A percentile compares a stretch with the other conserved stretches of the same genome.
These are phyloP conservation scores for Onychostoma macrolepis DNA, from an alignment of 2,113 vertebrate genomes.

Conservation along the genomic window DNA sequence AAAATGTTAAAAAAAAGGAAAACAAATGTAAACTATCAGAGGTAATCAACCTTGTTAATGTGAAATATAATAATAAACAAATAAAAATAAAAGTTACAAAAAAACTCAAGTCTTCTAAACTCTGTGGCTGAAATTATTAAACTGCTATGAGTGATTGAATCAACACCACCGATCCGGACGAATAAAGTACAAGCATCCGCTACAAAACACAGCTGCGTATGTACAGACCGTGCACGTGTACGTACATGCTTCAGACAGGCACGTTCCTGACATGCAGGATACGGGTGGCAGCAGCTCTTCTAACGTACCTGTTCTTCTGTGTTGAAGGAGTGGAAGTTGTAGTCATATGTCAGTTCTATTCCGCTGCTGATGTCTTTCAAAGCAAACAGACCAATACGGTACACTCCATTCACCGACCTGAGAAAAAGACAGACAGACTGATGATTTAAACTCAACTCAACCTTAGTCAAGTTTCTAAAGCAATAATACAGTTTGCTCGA, in stretches of 20 bases:
- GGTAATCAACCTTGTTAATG: neutral
- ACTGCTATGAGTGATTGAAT: neutral
- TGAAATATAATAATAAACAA: neutral
- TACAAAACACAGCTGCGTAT: neutral
- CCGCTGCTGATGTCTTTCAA: conserved; percentile 92
- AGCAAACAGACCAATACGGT: conserved; percentile 94
- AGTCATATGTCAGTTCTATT: conserved; percentile 95
- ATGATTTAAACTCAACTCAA: neutral
- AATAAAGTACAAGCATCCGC: neutral
- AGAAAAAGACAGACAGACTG: conserved; percentile 31
- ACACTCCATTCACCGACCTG: conserved; percentile 98
- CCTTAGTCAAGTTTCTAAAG: neutral
- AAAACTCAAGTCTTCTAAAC: neutral
- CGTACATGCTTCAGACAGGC: conserved; percentile 6
- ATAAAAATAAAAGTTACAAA: neutral
- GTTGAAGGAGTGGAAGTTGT: conserved; percentile 99
- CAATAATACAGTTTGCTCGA: too few species aligned
- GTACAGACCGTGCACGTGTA: neutral
- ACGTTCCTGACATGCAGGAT: neutral
- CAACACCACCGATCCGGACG: neutral
- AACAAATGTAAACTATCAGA: neutral
- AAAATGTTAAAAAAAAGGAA: neutral
- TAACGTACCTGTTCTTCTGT: conserved; percentile 91
- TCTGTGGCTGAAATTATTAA: neutral
- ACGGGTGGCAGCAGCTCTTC: neutral